These are phyloP conservation scores for Ageneiosus marmoratus DNA, from an alignment of 2,113 vertebrate species.

Conservation along the genomic window DNA sequence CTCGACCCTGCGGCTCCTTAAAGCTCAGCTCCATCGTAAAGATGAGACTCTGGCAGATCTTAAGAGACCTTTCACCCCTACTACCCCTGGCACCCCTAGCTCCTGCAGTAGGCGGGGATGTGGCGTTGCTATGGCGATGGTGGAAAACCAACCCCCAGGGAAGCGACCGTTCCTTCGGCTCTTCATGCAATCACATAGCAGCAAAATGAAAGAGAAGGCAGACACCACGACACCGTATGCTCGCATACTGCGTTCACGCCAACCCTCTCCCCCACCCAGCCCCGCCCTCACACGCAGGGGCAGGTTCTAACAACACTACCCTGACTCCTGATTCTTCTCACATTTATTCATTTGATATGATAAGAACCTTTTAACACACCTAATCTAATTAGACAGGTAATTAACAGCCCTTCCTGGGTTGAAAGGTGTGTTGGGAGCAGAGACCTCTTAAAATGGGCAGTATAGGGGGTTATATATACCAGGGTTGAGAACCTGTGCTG, in stretches of 20 bases:
- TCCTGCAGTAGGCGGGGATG: constrained; percentile 81
- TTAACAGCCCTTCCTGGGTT: neutral
- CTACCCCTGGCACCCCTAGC: constrained; percentile 61
- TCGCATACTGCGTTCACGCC: constrained; percentile 75
- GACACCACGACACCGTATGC: constrained; percentile 73
- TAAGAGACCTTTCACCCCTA: constrained; percentile 70
- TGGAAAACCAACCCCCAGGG: constrained; percentile 83
- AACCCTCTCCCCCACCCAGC: constrained; percentile 69
- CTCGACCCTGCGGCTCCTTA: constrained; percentile 86
- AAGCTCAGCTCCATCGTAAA: constrained; percentile 85
- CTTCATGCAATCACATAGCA: constrained; percentile 58
- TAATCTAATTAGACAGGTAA: neutral
- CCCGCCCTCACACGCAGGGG: constrained; percentile 66
- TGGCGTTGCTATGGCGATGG: constrained; percentile 58
- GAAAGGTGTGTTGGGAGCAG: neutral
- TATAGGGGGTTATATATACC: neutral
- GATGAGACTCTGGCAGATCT: constrained; percentile 72
- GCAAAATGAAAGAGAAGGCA: constrained; percentile 55
- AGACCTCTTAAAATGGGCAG: neutral
- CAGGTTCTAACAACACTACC: constrained; percentile 58
- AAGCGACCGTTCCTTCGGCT: constrained; percentile 84
- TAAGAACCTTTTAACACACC: neutral
- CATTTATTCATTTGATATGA: neutral
- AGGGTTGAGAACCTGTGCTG: neutral
- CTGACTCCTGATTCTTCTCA: neutral